phyloP scores from a whole-genome alignment of 1,140 invertebrate genomes.

The Cydia strobilella region DNA sequence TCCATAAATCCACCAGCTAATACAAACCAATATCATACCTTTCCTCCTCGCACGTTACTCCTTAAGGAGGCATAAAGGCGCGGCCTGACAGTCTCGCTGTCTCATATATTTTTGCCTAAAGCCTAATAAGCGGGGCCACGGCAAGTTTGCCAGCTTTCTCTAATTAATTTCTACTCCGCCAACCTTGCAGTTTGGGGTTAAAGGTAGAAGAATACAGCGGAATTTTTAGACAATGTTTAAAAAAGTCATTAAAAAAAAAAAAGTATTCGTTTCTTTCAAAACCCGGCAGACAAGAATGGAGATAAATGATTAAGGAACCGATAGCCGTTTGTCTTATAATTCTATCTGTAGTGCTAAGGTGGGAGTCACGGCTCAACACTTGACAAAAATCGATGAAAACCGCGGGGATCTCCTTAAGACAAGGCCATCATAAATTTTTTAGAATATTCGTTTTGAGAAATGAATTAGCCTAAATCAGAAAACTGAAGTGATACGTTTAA shows the following conservation, averaged over 20 bases:
- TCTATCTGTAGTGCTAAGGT: too few relatives aligned
- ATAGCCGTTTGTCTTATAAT: too few relatives aligned
- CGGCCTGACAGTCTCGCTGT: slow-evolving; percentile 40
- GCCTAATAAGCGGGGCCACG: slow-evolving; percentile 64
- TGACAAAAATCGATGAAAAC: too few relatives aligned
- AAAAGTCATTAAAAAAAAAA: too few relatives aligned
- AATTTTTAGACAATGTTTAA: too few relatives aligned
- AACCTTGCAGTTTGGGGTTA: slow-evolving; percentile 27
- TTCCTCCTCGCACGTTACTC: slow-evolving; percentile 10
- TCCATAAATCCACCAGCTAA: slow-evolving; percentile 15
- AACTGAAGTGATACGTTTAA: slow-evolving; percentile 29
- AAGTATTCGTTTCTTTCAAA: too few relatives aligned
- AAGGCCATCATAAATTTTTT: too few relatives aligned
- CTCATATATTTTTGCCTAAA: slow-evolving; percentile 70
- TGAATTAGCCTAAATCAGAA: slow-evolving; percentile 25
- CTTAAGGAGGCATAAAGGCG: slow-evolving; percentile 27
- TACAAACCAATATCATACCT: slow-evolving; percentile 6
- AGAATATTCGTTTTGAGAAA: too few relatives aligned
- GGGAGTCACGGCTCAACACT: too few relatives aligned
- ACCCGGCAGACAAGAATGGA: too few relatives aligned
- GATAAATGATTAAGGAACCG: too few relatives aligned
- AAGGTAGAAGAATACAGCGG: not conserved
- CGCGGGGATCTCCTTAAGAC: too few relatives aligned
- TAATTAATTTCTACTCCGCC: slow-evolving; percentile 70
- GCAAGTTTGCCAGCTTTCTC: slow-evolving; percentile 66